These are phyloP conservation scores for Rattus rattus DNA, from an alignment of 2,113 vertebrate genomes.

Conservation along the genomic window DNA sequence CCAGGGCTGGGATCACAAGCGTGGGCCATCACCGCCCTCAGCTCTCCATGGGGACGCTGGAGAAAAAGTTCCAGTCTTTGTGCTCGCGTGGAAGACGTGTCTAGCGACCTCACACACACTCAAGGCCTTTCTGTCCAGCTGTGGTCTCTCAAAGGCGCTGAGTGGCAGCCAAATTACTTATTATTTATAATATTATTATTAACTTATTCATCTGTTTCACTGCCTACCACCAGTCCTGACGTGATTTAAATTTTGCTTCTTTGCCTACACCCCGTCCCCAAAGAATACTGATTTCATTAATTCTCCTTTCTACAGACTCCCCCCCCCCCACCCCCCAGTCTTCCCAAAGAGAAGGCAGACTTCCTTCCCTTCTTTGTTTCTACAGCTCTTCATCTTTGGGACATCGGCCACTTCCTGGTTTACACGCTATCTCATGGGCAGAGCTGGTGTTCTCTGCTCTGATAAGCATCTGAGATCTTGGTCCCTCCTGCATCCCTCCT, in stretches of 20 bases:
- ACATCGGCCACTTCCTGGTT: background rate
- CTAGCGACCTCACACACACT: no score
- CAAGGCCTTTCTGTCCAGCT: background rate
- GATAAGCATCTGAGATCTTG: background rate
- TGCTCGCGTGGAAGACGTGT: background rate
- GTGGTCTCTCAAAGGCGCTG: background rate
- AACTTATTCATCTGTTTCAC: background rate
- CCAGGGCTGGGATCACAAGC: no score
- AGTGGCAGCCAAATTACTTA: background rate
- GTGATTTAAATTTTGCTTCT: background rate
- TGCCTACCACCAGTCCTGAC: no score
- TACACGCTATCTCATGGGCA: rapidly evolving
- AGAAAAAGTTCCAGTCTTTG: background rate
- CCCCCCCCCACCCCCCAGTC: no score
- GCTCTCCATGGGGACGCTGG: background rate
- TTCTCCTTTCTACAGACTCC: background rate
- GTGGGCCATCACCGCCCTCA: no score
- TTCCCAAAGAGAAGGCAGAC: background rate
- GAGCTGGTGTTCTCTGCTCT: background rate
- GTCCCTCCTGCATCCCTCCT: background rate
- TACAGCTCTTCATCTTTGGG: rapidly evolving
- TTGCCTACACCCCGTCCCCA: background rate
- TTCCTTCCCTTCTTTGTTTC: background rate
- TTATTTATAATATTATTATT: background rate
- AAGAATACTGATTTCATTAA: background rate